phyloP scores from a whole-genome alignment of 2,888 invertebrate species.

The Polyommatus iphigenia region DNA sequence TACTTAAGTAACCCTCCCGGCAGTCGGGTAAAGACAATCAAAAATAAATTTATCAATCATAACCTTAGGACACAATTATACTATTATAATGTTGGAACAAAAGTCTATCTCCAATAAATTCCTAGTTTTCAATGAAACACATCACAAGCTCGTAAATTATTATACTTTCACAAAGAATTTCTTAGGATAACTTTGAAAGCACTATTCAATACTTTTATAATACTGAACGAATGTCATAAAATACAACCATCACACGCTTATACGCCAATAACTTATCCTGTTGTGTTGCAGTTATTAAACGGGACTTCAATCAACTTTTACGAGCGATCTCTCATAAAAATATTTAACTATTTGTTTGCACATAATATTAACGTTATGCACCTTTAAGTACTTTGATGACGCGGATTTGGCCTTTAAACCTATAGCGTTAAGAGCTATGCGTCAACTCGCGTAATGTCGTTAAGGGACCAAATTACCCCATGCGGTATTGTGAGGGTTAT shows the following conservation, averaged over 20 bases:
- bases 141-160: neutral
- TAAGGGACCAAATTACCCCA: conserved; percentile 35
- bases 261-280: conserved; percentile 55
- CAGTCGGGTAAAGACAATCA: neutral
- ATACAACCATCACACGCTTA: conserved; percentile 50
- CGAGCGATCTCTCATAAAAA: conserved; percentile 74
- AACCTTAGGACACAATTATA: too few relatives aligned
- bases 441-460: conserved; percentile 34
- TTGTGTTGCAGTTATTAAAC: conserved; percentile 61
- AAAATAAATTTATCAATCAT: neutral
- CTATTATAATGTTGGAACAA: neutral
- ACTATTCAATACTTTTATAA: conserved; percentile 46
- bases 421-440: conserved; percentile 39
- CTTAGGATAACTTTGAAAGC: conserved; percentile 22
- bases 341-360: conserved; percentile 78
- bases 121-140: neutral
- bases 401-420: conserved; percentile 44
- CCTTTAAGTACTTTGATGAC: conserved; percentile 47
- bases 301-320: conserved; percentile 75
- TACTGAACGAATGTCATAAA: conserved; percentile 46
- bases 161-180: conserved; percentile 22
- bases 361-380: conserved; percentile 68
- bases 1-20: neutral
- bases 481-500: conserved; percentile 47
- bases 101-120: neutral